Evolutionary conservation across 2,797 vertebrate genomes (phyloP), one percentile per base, ranked within the genome.

Genomic region (Pempheris klunzingeri): DNA sequence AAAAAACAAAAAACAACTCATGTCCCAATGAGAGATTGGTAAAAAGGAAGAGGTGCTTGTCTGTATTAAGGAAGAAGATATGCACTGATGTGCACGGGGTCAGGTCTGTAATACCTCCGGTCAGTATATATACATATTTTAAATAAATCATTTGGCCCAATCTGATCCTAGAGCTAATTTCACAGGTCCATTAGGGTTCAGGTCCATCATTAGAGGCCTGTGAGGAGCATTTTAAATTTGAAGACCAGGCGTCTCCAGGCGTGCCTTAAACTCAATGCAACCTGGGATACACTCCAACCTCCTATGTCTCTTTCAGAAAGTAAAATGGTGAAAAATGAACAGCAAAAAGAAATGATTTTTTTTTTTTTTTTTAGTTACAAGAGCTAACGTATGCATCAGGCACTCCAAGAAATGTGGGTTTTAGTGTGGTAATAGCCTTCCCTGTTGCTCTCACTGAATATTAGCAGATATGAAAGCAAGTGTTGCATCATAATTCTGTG

Each of bases 401-500:
- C 20, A 41, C 50, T 70, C 10, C 6, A 12, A 77, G 52, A 24
- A 77, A 36, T 61, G n/a, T 61, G 15, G 26, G 67, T 65, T n/a
- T 39, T 34, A 61, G 20, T 49, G 24, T 55, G 57, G n/a, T 64
- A 53, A 72, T 73, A 12, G 69, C 22, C 57, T 64, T 61, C 69
- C 3, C 18, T 78, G 32, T 62, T 71, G 22, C 66, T 65, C 47
- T 68, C 49, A 15, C 14, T 70, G 47, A 53, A 66, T 71, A 75
- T 67, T 9, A 75, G 47, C 24, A 17, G 39, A 82, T 64, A 63
- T 75, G 11, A 69, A 72, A 62, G 24, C 54, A 34, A 66, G n/a
- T 2, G 1, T 79, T 85, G 57, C 74, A 57, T 85, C 68, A 81
- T 58, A 57, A 71, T 50, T 57, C 43, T 62, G 59, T 52, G 38